Percentiles rank a stretch among this genome's conserved stretches.
Conservation (phyloP, 2,888 invertebrate genomes). For the Eupsilia transversa region DNA sequence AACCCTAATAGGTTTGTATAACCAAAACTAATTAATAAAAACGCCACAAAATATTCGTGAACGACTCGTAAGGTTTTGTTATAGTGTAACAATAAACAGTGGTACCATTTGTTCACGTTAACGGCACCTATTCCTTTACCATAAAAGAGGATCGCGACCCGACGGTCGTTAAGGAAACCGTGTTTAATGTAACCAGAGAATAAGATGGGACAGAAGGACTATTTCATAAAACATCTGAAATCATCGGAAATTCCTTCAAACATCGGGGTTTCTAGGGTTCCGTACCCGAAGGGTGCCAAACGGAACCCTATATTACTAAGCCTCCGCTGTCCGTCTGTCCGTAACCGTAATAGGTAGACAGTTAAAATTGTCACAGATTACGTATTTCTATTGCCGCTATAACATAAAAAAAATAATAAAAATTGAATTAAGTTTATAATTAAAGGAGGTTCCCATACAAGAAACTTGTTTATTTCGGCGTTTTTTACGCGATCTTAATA, state of each 20-base stretch:
- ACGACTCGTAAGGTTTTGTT: constrained; percentile 37
- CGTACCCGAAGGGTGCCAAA: too few relatives aligned
- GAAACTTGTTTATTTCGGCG: too few relatives aligned
- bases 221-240: background rate
- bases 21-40: constrained; percentile 42
- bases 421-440: too few relatives aligned
- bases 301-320: too few relatives aligned
- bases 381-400: too few relatives aligned
- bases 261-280: too few relatives aligned
- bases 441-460: too few relatives aligned
- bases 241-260: background rate
- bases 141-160: constrained; percentile 29
- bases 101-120: constrained; percentile 42
- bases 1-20: constrained; percentile 2
- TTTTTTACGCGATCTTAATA: too few relatives aligned
- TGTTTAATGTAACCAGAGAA: constrained; percentile 5
- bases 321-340: too few relatives aligned
- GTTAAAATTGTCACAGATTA: too few relatives aligned
- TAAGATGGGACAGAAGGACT: constrained; percentile 7
- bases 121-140: constrained; percentile 28
- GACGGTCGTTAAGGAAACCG: constrained; percentile 26
- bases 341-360: too few relatives aligned
- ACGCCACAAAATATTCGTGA: constrained; percentile 26
- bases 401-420: too few relatives aligned
- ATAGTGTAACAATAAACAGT: constrained; percentile 51